Percentiles rank a stretch among this genome's conserved stretches.
These are phyloP conservation scores for Cremastinae sp. DNA, from an alignment of 2,888 invertebrate species.

Conservation along the genomic window DNA sequence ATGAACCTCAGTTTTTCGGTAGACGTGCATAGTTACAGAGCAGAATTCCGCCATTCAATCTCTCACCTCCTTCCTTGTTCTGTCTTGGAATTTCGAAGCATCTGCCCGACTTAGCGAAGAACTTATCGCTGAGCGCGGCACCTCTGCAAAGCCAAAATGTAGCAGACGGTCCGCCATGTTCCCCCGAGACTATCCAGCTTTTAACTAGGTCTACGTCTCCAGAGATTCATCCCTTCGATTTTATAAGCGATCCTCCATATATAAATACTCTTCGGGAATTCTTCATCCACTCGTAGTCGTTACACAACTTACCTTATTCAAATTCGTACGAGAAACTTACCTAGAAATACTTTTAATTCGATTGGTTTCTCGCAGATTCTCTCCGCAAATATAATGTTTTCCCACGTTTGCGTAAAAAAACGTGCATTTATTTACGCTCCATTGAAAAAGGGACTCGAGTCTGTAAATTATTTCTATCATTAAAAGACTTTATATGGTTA, in stretches of 20 bases:
- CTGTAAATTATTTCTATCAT: too few species aligned
- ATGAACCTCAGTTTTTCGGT: slow-evolving; percentile 30
- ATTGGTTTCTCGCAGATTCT: background rate
- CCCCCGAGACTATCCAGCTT: slow-evolving; percentile 38
- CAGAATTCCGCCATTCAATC: slow-evolving; percentile 5
- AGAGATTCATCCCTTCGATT: slow-evolving; percentile 26
- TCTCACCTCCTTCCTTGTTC: background rate
- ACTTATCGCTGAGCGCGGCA: slow-evolving; percentile 50
- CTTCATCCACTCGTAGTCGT: slow-evolving; percentile 20
- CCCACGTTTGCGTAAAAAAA: background rate
- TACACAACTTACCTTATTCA: background rate
- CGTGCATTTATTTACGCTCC: too few species aligned
- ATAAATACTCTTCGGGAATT: slow-evolving; percentile 25
- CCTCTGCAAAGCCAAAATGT: slow-evolving; percentile 44
- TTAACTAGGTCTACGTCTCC: slow-evolving; percentile 36
- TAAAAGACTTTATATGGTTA: too few species aligned
- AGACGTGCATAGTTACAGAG: slow-evolving; percentile 33
- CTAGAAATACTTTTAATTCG: slow-evolving; percentile 2
- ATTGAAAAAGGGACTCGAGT: too few species aligned
- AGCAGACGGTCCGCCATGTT: slow-evolving; percentile 26
- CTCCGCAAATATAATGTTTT: too few species aligned
- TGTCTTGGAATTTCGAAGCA: slow-evolving; percentile 37
- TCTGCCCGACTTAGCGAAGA: slow-evolving; percentile 41
- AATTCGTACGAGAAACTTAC: background rate
- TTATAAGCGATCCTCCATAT: background rate